These are phyloP conservation scores for Taenioides sp. DNA, from an alignment of 2,797 vertebrate species.

Conservation along the genomic window DNA sequence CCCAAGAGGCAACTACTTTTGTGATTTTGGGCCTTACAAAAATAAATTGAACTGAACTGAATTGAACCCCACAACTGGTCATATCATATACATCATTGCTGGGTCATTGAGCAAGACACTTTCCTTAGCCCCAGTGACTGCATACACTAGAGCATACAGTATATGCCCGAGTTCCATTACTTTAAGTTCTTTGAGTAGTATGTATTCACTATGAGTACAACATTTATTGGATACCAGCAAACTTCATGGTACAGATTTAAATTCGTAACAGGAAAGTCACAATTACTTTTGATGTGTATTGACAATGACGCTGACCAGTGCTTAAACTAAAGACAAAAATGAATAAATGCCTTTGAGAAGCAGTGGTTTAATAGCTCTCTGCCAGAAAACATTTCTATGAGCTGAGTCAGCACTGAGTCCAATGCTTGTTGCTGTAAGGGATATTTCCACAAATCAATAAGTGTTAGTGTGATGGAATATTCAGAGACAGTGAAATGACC, in stretches of 20 bases:
- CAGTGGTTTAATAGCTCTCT: conserved; percentile 42
- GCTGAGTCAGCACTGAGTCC: conserved; percentile 59
- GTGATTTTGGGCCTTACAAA: too few species aligned
- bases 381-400: conserved; percentile 49
- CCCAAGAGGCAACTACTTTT: too few species aligned
- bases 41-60: too few species aligned
- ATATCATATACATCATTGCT: too few species aligned
- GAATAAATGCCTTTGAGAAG: conserved; percentile 23
- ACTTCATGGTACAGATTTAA: neutral
- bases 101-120: neutral
- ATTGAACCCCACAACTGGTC: too few species aligned
- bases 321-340: conserved; percentile 55
- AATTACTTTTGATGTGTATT: neutral
- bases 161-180: neutral
- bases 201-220: neutral
- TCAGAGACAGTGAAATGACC: conserved; percentile 65
- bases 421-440: conserved; percentile 60
- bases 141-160: too few species aligned
- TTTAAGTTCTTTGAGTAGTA: neutral
- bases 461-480: conserved; percentile 67
- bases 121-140: neutral
- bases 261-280: neutral
- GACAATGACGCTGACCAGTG: conserved; percentile 28
- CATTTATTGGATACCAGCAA: neutral
- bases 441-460: conserved; percentile 71